These are phyloP conservation scores for Pammene fasciana DNA, from an alignment of 2,888 invertebrate genomes.

Conservation along the genomic window DNA sequence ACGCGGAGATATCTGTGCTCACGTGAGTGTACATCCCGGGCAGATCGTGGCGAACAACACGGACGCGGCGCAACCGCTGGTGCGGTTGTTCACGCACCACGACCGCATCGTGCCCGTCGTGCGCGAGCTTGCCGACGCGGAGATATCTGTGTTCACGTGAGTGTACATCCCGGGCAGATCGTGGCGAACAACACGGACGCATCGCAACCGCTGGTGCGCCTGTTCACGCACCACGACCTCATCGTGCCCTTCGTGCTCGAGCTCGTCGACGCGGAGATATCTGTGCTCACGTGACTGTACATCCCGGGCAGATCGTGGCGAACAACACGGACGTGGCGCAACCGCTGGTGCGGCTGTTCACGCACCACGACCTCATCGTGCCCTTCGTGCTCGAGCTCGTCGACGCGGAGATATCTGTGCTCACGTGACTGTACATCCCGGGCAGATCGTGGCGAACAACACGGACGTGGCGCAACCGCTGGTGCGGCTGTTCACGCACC, in stretches of 20 bases:
- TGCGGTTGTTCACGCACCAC: slow-evolving; percentile 93
- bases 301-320: slow-evolving; percentile 92
- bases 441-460: slow-evolving; percentile 93
- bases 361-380: slow-evolving; percentile 93
- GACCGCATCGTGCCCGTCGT: slow-evolving; percentile 93
- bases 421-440: slow-evolving; percentile 92
- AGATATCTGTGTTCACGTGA: slow-evolving; percentile 95
- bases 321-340: slow-evolving; percentile 95
- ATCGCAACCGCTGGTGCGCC: slow-evolving; percentile 93
- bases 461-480: slow-evolving; percentile 94
- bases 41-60: slow-evolving; percentile 92
- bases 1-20: slow-evolving; percentile 94
- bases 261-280: slow-evolving; percentile 93
- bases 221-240: slow-evolving; percentile 93
- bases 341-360: slow-evolving; percentile 92
- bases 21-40: slow-evolving; percentile 93
- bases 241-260: slow-evolving; percentile 92
- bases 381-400: slow-evolving; percentile 92
- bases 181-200: slow-evolving; percentile 94
- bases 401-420: slow-evolving; percentile 93
- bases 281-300: slow-evolving; percentile 93
- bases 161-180: slow-evolving; percentile 92
- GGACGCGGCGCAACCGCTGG: slow-evolving; percentile 94
- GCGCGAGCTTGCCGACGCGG: slow-evolving; percentile 91
- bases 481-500: slow-evolving; percentile 88